Evolutionary conservation across 2,888 invertebrate species (phyloP).

Genomic region (Eristalis intricaria): DNA sequence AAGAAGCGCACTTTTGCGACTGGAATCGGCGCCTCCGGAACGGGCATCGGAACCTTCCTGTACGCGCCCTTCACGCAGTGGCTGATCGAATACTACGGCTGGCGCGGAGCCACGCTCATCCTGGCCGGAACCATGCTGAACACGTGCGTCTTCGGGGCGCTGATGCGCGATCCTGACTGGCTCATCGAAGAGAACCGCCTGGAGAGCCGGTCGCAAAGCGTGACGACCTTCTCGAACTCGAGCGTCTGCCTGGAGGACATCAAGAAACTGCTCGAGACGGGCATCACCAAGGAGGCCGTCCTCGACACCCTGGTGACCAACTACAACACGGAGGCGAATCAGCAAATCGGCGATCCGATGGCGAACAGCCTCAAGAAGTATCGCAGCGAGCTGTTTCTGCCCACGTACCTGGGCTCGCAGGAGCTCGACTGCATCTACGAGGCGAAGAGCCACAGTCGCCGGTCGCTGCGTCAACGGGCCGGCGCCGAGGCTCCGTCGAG

Average conservation of each 20-base stretch:
- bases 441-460: conserved; percentile 78
- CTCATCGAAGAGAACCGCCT: conserved; percentile 80
- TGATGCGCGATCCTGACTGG: conserved; percentile 96
- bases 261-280: conserved; percentile 86
- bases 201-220: conserved; percentile 81
- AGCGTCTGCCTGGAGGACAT: conserved; percentile 82
- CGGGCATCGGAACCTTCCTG: conserved; percentile 93
- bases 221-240: conserved; percentile 81
- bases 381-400: conserved; percentile 80
- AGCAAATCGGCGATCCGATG: conserved; percentile 79
- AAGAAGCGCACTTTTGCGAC: conserved; percentile 93
- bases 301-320: conserved; percentile 80
- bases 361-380: conserved; percentile 77
- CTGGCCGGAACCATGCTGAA: conserved; percentile 92
- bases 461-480: conserved; percentile 78
- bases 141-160: conserved; percentile 91
- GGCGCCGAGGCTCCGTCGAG: conserved; percentile 78
- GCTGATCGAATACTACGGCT: conserved; percentile 88
- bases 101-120: conserved; percentile 91
- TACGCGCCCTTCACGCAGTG: conserved; percentile 93
- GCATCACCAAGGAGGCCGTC: conserved; percentile 82
- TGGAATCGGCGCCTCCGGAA: conserved; percentile 93
- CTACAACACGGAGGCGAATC: conserved; percentile 81
- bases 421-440: conserved; percentile 79
- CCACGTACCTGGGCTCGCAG: conserved; percentile 78